phyloP scores from a whole-genome alignment of 2,113 vertebrate species.

The Hypocryptadius cinnamomeus region DNA sequence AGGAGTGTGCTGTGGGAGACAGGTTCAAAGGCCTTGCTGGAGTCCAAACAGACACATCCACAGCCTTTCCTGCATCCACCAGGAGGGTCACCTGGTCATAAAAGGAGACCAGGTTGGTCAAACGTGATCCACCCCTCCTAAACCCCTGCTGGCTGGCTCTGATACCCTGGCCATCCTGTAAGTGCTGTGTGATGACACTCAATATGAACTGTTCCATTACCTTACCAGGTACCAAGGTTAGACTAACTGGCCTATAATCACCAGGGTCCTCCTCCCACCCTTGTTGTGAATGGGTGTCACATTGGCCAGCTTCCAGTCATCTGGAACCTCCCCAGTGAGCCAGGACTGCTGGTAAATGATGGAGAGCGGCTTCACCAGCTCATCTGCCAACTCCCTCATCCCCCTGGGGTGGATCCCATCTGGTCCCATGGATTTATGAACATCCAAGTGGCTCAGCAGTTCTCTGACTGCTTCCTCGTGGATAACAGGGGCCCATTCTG shows the following conservation, averaged over 20 bases:
- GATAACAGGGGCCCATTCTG: background rate
- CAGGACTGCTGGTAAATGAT: background rate
- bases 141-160: too few species aligned
- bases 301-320: background rate
- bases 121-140: too few species aligned
- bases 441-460: background rate
- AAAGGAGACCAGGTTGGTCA: too few species aligned
- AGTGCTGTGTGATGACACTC: too few species aligned
- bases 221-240: background rate
- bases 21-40: too few species aligned
- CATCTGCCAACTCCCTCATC: background rate
- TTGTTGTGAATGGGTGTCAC: background rate
- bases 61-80: too few species aligned
- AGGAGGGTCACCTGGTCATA: too few species aligned
- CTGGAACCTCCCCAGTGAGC: background rate
- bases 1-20: too few species aligned
- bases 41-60: too few species aligned
- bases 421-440: background rate
- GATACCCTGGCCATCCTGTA: too few species aligned
- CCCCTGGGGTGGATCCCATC: background rate
- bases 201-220: too few species aligned
- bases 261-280: background rate
- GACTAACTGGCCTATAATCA: background rate
- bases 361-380: background rate
- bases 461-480: background rate